These are phyloP conservation scores for Regulus satrapa DNA, from an alignment of 2,113 vertebrate species.

Conservation along the genomic window DNA sequence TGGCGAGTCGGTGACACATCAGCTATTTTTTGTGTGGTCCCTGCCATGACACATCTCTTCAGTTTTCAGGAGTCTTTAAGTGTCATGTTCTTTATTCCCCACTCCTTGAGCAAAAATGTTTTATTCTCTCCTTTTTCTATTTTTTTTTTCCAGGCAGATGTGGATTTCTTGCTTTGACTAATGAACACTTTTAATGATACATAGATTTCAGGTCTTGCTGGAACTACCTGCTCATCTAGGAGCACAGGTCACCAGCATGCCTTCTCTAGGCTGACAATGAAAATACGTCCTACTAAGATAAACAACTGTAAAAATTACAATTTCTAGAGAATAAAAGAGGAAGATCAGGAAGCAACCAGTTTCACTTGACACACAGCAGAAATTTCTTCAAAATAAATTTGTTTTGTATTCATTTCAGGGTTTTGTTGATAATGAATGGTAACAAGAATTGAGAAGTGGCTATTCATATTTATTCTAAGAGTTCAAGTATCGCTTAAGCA, in stretches of 20 bases:
- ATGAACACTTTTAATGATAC: neutral
- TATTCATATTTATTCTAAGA: conserved; percentile 4
- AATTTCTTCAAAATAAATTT: conserved; percentile 9
- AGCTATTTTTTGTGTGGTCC: neutral
- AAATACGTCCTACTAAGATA: neutral
- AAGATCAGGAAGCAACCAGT: neutral
- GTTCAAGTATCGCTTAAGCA: neutral
- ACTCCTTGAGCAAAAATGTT: neutral
- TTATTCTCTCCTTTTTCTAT: neutral
- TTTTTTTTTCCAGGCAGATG: neutral
- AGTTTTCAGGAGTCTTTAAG: neutral
- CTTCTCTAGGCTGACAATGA: neutral
- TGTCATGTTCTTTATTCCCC: neutral
- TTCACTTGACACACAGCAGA: neutral
- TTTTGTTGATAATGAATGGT: neutral
- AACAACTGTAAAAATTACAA: neutral
- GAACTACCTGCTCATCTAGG: neutral
- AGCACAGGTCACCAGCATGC: neutral
- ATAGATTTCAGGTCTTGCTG: neutral
- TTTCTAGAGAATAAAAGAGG: neutral
- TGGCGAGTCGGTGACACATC: neutral
- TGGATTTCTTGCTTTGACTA: neutral
- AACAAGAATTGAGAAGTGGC: neutral
- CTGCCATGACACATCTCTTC: neutral
- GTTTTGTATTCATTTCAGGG: neutral